Base-by-base conservation (phyloP, 2,888 invertebrate species). In the Pseudolycoriella hygida region DNA sequence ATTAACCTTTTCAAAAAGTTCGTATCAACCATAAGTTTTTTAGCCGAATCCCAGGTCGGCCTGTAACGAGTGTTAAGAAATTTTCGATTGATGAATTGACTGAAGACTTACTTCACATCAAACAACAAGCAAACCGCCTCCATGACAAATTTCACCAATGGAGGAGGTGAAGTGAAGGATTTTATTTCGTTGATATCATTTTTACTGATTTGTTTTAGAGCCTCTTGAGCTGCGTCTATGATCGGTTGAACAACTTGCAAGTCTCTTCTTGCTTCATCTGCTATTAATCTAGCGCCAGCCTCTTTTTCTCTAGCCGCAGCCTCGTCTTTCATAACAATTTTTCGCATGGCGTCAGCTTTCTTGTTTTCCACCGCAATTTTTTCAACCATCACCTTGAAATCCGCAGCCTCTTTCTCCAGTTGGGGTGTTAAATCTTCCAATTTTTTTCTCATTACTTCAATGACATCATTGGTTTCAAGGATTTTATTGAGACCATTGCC, bases 121-220 rank as follows among this genome's bases (percentile, higher is more conserved):
- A 92, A 63, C 0, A 93, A 68, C 49, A 90, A 74, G 62, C 88
- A 88, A 10, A 93, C 83, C 8, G 90, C 81, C 62, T 93, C 92
- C 88, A 93, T 87, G 3, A 90, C 90, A 53, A 85, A 86, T 49
- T 78, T 76, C 5, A 93, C 90, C 8, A 92, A 66, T 15, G 76
- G 73, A 0, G 93, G 92, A 0, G 92, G 92, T 55, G 88, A 87
- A 52, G 80, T 80, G 59, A 90, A 90, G 0, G 86, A 88, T 56
- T 84, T 79, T 44, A 93, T 66, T 62, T 93, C 92, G 60, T 87
- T 84, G 45, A 93, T 88, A 57, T 93, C 92, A 32, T 77, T 82
- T 60, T 92, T 92, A 57, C 88, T 90, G 14, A 93, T 67, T 0
- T 84, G 72, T 56, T 87, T 82, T 0, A 93, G 67, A 0, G 92